Percentiles rank a stretch among this genome's conserved stretches.
phyloP scores from a whole-genome alignment of 2,888 invertebrate genomes.

The Gymnocheta viridis region DNA sequence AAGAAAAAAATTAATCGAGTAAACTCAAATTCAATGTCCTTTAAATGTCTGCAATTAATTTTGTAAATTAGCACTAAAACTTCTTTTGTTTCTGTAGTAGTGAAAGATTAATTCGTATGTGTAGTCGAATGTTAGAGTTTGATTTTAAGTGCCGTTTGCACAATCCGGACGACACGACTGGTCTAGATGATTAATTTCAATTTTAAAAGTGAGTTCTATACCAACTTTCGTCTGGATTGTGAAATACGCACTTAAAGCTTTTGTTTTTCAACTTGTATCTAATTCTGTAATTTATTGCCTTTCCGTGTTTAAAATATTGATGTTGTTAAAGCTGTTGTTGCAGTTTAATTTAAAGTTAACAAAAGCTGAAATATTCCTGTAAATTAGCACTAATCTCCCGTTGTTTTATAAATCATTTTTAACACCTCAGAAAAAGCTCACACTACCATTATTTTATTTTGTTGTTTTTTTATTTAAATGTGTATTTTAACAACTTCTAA shows the following conservation, averaged over 20 bases:
- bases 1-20: not conserved
- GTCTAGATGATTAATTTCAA: no score
- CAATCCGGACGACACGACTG: no score
- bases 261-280: conserved; percentile 18
- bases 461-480: not conserved
- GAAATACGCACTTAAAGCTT: no score
- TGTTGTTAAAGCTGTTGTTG: not conserved
- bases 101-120: not conserved
- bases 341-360: not conserved
- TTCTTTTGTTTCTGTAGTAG: not conserved
- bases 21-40: conserved; percentile 27
- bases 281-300: conserved; percentile 12
- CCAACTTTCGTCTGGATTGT: no score
- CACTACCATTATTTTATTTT: not conserved
- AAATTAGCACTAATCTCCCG: conserved; percentile 29
- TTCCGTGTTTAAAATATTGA: not conserved
- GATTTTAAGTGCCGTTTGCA: no score
- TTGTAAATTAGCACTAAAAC: conserved; percentile 55
- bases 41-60: conserved; percentile 54
- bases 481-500: not conserved
- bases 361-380: not conserved
- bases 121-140: not conserved
- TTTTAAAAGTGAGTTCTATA: no score
- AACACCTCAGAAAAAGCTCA: conserved; percentile 10
- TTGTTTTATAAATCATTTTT: conserved; percentile 12